These are phyloP conservation scores for Cantharis flavilabris DNA, from an alignment of 2,888 invertebrate genomes.

Conservation along the genomic window DNA sequence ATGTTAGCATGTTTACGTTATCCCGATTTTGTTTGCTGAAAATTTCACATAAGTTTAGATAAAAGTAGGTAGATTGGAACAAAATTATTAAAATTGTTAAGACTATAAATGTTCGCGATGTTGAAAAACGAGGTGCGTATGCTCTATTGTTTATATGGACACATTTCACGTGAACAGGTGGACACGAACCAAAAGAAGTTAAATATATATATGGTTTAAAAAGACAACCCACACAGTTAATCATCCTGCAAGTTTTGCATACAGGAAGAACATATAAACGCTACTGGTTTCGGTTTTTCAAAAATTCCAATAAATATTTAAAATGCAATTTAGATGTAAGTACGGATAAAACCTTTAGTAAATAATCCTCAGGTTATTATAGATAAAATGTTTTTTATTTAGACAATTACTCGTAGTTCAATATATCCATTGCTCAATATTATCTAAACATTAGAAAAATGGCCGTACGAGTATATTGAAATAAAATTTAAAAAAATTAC, in stretches of 20 bases:
- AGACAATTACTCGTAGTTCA: not conserved
- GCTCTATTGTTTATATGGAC: not conserved
- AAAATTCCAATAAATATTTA: not conserved
- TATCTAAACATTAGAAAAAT: not conserved
- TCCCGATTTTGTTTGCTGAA: not conserved
- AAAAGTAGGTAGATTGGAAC: not conserved
- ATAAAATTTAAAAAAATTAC: not conserved
- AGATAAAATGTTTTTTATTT: too few relatives aligned
- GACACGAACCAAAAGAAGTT: not conserved
- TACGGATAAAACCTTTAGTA: not conserved
- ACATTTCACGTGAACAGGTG: not conserved
- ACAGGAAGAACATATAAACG: not conserved
- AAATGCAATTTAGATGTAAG: not conserved
- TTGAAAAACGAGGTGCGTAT: not conserved
- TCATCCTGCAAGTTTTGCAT: not conserved
- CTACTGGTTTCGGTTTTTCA: not conserved
- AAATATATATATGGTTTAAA: not conserved
- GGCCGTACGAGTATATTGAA: not conserved
- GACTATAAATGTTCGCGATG: not conserved
- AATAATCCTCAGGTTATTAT: too few relatives aligned
- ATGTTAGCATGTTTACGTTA: not conserved
- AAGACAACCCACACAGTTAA: not conserved
- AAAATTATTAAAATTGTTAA: not conserved
- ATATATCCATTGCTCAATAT: not conserved
- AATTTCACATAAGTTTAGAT: not conserved